Evolutionary conservation across 1,140 invertebrate genomes (phyloP).

Genomic region (Chlorops oryzae): DNA sequence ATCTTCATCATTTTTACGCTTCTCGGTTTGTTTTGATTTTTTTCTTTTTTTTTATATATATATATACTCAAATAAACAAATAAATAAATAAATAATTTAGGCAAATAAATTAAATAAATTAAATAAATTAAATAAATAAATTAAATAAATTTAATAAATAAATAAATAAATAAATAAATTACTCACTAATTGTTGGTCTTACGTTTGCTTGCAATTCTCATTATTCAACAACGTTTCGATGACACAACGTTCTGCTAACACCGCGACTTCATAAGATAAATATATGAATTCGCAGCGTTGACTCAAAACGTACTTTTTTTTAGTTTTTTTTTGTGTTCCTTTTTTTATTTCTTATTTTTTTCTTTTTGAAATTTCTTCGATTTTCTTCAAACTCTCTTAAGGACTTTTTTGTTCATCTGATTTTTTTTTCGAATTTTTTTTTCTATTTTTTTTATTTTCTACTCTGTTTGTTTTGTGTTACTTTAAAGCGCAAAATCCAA

Average conservation of each 20-base stretch:
- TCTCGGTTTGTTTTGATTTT: too few species aligned
- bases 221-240: slow-evolving; percentile 6
- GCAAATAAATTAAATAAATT: slow-evolving; percentile 42
- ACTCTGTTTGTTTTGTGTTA: too few species aligned
- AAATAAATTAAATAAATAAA: slow-evolving; percentile 23
- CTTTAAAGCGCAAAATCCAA: too few species aligned
- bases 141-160: slow-evolving; percentile 7
- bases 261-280: slow-evolving; percentile 6
- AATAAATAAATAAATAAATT: slow-evolving; percentile 15
- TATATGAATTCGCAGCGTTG: background rate
- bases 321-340: background rate
- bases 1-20: too few species aligned
- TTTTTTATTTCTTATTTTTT: too few species aligned
- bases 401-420: too few species aligned
- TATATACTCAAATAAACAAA: slow-evolving; percentile 20
- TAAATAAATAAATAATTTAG: slow-evolving; percentile 42
- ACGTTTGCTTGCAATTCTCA: background rate
- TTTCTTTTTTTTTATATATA: slow-evolving; percentile 19
- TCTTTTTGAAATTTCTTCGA: too few species aligned
- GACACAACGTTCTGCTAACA: slow-evolving; percentile 1
- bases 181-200: background rate
- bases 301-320: background rate
- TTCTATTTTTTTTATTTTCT: too few species aligned
- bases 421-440: too few species aligned
- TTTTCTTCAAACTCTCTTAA: too few species aligned